Evolutionary conservation across 2,113 vertebrate species (phyloP).

Genomic region (Diadophis punctatus): DNA sequence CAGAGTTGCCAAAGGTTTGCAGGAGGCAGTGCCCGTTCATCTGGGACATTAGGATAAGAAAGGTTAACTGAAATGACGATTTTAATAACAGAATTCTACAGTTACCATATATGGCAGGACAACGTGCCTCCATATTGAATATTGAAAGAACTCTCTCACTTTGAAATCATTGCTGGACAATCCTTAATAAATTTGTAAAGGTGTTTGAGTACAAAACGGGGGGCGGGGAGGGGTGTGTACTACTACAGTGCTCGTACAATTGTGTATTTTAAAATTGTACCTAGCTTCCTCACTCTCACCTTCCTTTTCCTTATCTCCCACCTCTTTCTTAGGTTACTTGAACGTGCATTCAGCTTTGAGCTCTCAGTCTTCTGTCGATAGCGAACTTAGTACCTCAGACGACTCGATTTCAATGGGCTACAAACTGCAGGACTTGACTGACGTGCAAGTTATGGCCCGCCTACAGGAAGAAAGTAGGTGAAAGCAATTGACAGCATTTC

Average conservation of each 20-base stretch:
- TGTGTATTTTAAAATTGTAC: not conserved
- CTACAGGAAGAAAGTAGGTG: conserved; percentile 88
- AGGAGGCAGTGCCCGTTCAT: not conserved
- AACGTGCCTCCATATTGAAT: not conserved
- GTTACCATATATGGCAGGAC: not conserved
- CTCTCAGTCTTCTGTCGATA: conserved; percentile 90
- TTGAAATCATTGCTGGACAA: not conserved
- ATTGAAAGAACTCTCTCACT: not conserved
- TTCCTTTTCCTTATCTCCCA: not conserved
- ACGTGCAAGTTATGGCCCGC: conserved; percentile 92
- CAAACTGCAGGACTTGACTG: conserved; percentile 90
- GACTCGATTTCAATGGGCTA: conserved; percentile 95
- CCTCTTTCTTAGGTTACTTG: conserved; percentile 65
- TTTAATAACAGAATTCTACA: not conserved
- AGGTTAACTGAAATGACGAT: not conserved
- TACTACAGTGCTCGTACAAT: not conserved
- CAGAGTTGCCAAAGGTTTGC: not conserved
- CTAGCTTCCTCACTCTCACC: not conserved
- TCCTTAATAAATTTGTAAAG: not conserved
- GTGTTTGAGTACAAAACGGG: not conserved
- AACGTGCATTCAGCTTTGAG: conserved; percentile 80
- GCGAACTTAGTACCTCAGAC: conserved; percentile 87
- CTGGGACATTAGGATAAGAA: not conserved
- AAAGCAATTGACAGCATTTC: not conserved
- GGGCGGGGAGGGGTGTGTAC: rapidly evolving